These are phyloP conservation scores for Trichonephila clavipes DNA, from an alignment of 1,140 invertebrate genomes.

Conservation along the genomic window DNA sequence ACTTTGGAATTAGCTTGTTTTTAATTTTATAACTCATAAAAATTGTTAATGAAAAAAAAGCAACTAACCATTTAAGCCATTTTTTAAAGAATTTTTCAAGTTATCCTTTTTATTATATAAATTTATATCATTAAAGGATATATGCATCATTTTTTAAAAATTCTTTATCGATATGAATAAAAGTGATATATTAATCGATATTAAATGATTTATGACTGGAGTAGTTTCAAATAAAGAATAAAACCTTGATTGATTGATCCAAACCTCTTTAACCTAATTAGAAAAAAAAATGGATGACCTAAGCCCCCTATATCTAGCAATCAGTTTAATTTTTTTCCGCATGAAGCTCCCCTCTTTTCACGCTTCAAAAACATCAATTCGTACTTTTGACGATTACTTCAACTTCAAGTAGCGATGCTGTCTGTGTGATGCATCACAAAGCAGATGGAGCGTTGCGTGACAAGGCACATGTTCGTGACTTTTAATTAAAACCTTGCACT, in stretches of 20 bases:
- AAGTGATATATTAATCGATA: neutral
- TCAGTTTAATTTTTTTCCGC: conserved; percentile 19
- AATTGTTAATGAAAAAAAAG: no score
- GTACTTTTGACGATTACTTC: conserved; percentile 43
- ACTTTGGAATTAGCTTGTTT: no score
- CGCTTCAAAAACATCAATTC: conserved; percentile 48
- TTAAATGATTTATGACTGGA: neutral
- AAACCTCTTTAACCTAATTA: neutral
- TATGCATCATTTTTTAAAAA: neutral
- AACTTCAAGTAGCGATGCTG: no score
- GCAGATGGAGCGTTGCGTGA: conserved; percentile 37
- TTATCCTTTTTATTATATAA: no score
- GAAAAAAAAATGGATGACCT: neutral
- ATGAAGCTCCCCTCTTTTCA: neutral
- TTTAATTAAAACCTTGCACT: conserved; percentile 67
- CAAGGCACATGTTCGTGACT: conserved; percentile 44
- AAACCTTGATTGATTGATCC: neutral
- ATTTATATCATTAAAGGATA: no score
- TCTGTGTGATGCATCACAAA: conserved; percentile 29
- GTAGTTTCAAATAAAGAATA: neutral
- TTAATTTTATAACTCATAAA: no score
- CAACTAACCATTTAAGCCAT: no score
- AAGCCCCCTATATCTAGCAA: neutral
- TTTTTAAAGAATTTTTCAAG: no score
- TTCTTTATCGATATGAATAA: neutral